Evolutionary conservation across 2,113 vertebrate species (phyloP).

Genomic region (Crotalus viridis): DNA sequence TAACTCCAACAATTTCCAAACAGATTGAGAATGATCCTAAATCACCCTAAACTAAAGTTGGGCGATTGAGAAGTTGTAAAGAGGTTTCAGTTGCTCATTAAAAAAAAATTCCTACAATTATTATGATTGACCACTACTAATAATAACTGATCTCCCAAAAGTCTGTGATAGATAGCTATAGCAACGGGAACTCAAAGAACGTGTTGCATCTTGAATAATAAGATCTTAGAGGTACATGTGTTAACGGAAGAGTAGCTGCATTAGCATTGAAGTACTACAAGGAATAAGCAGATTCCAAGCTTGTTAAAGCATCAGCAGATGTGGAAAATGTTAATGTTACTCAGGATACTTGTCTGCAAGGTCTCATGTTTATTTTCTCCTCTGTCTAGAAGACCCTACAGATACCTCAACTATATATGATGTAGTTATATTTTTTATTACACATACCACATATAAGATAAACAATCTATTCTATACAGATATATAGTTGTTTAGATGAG

Average conservation of each 20-base stretch:
- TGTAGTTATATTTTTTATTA: not conserved
- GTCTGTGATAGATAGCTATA: not conserved
- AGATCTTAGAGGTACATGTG: not conserved
- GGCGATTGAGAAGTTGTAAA: constrained; percentile 12
- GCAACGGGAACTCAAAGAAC: not conserved
- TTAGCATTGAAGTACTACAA: not conserved
- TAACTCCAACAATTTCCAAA: not conserved
- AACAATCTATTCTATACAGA: not conserved
- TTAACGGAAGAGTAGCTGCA: not conserved
- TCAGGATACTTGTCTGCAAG: not conserved
- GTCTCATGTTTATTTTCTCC: not conserved
- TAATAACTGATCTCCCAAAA: not conserved
- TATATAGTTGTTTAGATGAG: not conserved
- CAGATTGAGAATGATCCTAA: not conserved
- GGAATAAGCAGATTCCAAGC: not conserved
- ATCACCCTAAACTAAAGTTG: not conserved
- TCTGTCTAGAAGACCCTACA: not conserved
- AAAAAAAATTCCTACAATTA: not conserved
- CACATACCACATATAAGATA: not conserved
- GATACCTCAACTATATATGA: not conserved
- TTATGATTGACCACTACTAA: not conserved
- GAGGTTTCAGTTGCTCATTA: not conserved
- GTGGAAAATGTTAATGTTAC: not conserved
- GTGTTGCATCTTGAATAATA: not conserved
- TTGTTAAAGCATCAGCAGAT: not conserved